Conservation (phyloP, 2,113 vertebrate genomes). For the Pomatorhinus ruficollis region DNA sequence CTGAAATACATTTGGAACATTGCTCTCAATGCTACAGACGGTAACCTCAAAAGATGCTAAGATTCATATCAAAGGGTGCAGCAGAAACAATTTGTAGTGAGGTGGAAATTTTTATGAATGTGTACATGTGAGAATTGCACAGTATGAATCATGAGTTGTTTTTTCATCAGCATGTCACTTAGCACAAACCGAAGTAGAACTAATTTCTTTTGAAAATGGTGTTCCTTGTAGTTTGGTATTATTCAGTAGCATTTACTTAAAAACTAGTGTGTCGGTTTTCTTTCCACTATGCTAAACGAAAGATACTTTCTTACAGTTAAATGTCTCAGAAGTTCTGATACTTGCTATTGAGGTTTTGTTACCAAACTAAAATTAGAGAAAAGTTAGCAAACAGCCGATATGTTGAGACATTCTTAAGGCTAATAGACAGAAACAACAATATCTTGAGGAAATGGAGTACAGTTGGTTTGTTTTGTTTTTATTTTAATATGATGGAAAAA, state of each 20-base stretch:
- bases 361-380: neutral
- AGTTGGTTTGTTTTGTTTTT: neutral
- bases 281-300: neutral
- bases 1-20: neutral
- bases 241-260: neutral
- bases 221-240: neutral
- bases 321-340: neutral
- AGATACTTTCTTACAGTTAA: neutral
- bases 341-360: neutral
- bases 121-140: neutral
- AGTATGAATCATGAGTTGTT: neutral
- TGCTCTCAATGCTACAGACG: neutral
- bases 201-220: neutral
- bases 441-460: neutral
- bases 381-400: neutral
- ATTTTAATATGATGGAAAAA: neutral
- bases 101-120: neutral
- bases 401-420: neutral
- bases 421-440: neutral
- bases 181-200: neutral
- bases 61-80: accelerated
- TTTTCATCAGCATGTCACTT: neutral
- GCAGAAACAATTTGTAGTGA: neutral
- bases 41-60: neutral
- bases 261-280: neutral